Base-by-base conservation (phyloP, 53 echinoderm and acorn worm genomes). In the Paracentrotus lividus region DNA sequence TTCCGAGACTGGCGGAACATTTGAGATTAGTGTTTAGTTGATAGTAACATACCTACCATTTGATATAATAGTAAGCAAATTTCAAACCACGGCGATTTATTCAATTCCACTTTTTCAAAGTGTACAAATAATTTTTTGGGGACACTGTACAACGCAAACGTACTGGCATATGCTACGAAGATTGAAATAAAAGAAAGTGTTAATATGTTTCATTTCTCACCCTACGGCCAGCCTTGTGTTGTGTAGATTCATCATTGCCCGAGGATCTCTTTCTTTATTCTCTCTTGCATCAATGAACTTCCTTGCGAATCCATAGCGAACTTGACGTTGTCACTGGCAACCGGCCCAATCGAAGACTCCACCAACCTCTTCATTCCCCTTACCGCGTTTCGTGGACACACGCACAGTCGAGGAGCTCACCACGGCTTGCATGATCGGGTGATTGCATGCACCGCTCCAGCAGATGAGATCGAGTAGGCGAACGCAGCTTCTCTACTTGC, bases 301-400 rank as follows among this genome's bases (percentile, higher is more conserved):
- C 45, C 96, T 90, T 4, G 97, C 90, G 77, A 97, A 97, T 97
- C 97, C 67, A 94, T 93, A 38, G 96, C 97, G 84, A 96, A 97
- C 85, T 96, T 95, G 94, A 98, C 96, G 90, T 98, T 98, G 93
- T 98, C 98, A 93, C 97, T 97, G n/a, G 93, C 98, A 98, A 36
- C 98, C 97, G 49, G 97, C 98, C 98, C 98, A 98, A 53, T 97
- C 96, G 94, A 97, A 98, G 26, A 93, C 88, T 3, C 96, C 98
- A 2, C 98, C 98, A 53, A 94, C 90, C 10, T 95, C 96, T 93
- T 98, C 98, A 14, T 36, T 69, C 55, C 92, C 89, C 59, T 92
- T 88, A 42, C 98, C 97, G 38, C 95, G 93, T 84, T 98, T 98
- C 31, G 93, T 88, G n/a, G 98, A 97, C 98, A 51, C 98, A 97